Evolutionary conservation across 1,140 invertebrate genomes (phyloP), one percentile per base, ranked within the genome.

Genomic region (Helicorthomorpha holstii): DNA sequence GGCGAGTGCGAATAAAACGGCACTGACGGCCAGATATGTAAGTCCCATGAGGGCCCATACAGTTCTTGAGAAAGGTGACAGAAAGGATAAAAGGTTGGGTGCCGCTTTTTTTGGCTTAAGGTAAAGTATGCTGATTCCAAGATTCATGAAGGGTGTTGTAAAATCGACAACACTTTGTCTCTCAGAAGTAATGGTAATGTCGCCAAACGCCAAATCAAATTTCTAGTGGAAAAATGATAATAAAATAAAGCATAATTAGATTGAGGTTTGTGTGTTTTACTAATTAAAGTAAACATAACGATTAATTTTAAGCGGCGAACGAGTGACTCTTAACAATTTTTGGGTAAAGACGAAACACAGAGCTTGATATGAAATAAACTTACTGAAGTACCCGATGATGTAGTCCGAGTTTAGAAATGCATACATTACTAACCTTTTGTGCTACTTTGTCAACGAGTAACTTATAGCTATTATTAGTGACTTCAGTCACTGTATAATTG

Each of bases 121-220:
- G 61, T 69, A 75, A 4, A 75, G 55, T 46, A 75, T 74, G 29
- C 67, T 70, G 45, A 75, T 67, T 16, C 65, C 69, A 3, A 72
- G 57, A 59, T 73, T 74, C 72, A 75, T 73, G 54, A 73, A 76
- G 3, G 73, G 74, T 57, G 72, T 71, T 0, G 73, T 75, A 57
- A 76, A 75, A 57, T 76, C 73, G 3, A 73, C 68, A 19, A 65
- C 74, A 53, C 63, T 56, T 52, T 72, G 71, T 26, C 73, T 54
- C 42, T 72, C 67, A 50, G 67, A 66, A 23, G 67, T 75, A 45
- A 75, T 75, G 2, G 73, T 74, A 0, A 76, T 56, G 46, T 74
- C 74, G 2, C 66, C 71, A 22, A 74, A 66, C 4, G 73, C 75
- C 1, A 51, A 16, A 51, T 34, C 7, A 46, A 46, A 46, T 25